Conservation (phyloP, 1,140 invertebrate genomes). For the Scaptomyza graminum region DNA sequence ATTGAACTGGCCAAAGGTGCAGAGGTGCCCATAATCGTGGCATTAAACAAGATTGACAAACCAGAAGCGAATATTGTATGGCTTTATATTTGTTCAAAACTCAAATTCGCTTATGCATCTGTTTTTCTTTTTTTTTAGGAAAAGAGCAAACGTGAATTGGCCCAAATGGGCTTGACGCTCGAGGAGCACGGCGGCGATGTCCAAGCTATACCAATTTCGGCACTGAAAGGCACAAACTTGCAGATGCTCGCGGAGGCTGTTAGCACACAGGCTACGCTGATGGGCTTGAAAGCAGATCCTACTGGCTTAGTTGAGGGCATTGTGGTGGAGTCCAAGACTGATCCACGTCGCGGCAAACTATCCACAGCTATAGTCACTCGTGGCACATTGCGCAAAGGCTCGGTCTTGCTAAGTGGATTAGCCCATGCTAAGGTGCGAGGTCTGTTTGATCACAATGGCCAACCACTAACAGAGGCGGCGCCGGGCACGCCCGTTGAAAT, state of each 20-base stretch:
- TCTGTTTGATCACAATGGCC: conserved; percentile 93
- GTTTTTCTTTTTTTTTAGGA: conserved; percentile 85
- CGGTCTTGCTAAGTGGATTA: conserved; percentile 92
- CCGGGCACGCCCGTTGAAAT: conserved; percentile 93
- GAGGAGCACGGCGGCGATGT: conserved; percentile 97
- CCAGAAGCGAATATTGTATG: conserved; percentile 92
- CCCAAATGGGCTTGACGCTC: conserved; percentile 90
- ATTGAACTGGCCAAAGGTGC: conserved; percentile 91
- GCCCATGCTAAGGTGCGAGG: conserved; percentile 93
- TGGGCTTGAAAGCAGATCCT: conserved; percentile 93
- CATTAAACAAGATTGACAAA: conserved; percentile 99
- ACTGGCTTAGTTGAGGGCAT: conserved; percentile 94
- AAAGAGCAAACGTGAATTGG: conserved; percentile 89
- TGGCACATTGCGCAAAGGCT: conserved; percentile 93
- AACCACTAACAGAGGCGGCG: conserved; percentile 87
- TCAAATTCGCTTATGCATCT: background rate
- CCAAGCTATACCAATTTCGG: conserved; percentile 96
- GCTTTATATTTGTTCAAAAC: no score
- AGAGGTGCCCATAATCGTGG: conserved; percentile 97
- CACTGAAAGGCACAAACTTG: conserved; percentile 93
- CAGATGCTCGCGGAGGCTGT: conserved; percentile 93
- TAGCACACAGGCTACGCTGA: conserved; percentile 93
- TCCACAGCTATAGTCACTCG: conserved; percentile 95
- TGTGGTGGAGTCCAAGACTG: conserved; percentile 93
- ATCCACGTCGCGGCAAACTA: conserved; percentile 90